Evolutionary conservation across 2,888 invertebrate genomes (phyloP).

Genomic region (Parapristionchus giblindavisi): DNA sequence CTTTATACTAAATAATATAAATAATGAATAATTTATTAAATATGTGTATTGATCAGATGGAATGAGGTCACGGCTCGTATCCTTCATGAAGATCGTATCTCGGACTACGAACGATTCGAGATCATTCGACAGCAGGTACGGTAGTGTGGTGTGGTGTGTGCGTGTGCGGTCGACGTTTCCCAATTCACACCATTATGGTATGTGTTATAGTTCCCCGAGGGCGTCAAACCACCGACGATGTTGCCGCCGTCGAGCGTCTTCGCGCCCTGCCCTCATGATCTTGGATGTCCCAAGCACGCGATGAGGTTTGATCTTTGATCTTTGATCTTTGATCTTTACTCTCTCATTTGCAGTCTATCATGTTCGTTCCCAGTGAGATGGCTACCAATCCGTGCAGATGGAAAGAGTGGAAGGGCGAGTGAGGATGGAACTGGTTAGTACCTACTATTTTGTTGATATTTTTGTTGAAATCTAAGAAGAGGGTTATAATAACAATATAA

Average conservation of each 20-base stretch:
- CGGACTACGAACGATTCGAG: constrained; percentile 58
- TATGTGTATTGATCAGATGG: too few species aligned
- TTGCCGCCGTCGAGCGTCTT: constrained; percentile 63
- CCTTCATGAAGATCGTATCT: constrained; percentile 49
- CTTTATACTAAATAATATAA: too few species aligned
- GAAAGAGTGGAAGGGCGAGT: constrained; percentile 41
- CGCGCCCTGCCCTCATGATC: constrained; percentile 83
- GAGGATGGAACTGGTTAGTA: constrained; percentile 29
- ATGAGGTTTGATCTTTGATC: constrained; percentile 34
- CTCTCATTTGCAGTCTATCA: constrained; percentile 40
- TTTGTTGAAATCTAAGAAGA: background rate
- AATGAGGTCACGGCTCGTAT: constrained; percentile 45
- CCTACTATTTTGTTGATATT: background rate
- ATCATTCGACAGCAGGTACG: constrained; percentile 54
- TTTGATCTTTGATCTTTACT: background rate
- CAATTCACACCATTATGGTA: constrained; percentile 28
- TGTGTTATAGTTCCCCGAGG: constrained; percentile 45
- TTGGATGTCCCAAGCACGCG: constrained; percentile 77
- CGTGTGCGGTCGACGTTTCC: constrained; percentile 1
- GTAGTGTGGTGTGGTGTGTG: too few species aligned
- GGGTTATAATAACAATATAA: too few species aligned
- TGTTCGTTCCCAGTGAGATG: constrained; percentile 59
- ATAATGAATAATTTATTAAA: too few species aligned
- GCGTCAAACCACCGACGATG: constrained; percentile 57
- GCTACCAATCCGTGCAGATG: constrained; percentile 61